These are phyloP conservation scores for Acanthosoma haemorrhoidale DNA, from an alignment of 2,888 invertebrate species.

Conservation along the genomic window DNA sequence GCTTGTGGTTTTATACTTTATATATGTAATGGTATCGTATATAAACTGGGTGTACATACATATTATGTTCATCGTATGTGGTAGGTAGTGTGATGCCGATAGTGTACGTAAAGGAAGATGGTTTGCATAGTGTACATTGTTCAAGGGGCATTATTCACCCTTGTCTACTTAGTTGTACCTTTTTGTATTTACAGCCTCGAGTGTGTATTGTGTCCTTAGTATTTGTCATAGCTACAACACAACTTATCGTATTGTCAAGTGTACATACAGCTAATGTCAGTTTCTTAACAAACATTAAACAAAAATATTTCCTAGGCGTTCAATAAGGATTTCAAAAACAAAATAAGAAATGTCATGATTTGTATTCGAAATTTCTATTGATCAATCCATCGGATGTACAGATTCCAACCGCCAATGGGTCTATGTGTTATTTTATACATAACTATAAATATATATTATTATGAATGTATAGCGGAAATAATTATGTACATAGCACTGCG, in stretches of 20 bases:
- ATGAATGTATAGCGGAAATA: conserved; percentile 29
- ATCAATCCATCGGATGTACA: conserved; percentile 20
- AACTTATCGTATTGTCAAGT: conserved; percentile 6
- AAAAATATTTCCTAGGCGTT: not conserved
- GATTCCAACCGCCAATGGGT: conserved; percentile 24
- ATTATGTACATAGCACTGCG: conserved; percentile 33
- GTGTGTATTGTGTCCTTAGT: not conserved
- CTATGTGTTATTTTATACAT: conserved; percentile 32
- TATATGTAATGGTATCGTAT: conserved; percentile 13
- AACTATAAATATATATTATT: conserved; percentile 30
- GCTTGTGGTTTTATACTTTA: conserved; percentile 21
- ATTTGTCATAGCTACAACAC: not conserved
- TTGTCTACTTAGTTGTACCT: not conserved
- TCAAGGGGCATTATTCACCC: conserved; percentile 21
- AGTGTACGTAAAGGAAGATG: conserved; percentile 13
- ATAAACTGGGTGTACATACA: conserved; percentile 22
- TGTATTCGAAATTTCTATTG: conserved; percentile 27
- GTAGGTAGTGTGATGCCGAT: conserved; percentile 13
- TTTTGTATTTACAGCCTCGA: conserved; percentile 21
- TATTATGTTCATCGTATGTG: conserved; percentile 6
- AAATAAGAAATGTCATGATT: not conserved
- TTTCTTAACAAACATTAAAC: not conserved
- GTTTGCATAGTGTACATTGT: not conserved
- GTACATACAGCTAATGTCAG: conserved; percentile 1
- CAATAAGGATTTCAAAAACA: not conserved